These are phyloP conservation scores for Torymus auratus DNA, from an alignment of 2,888 invertebrate genomes.

Conservation along the genomic window DNA sequence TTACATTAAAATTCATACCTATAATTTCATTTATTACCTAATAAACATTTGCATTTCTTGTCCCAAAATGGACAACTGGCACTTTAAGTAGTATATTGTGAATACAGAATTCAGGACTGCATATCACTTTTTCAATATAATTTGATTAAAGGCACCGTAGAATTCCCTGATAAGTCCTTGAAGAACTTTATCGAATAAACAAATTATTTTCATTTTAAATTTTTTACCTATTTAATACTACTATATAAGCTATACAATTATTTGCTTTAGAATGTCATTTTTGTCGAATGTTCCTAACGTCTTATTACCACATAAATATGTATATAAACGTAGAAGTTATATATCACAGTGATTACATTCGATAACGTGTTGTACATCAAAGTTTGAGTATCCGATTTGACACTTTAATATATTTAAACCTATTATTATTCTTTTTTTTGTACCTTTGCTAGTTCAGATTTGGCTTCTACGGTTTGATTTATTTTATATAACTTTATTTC, in stretches of 20 bases:
- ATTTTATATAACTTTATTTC: slow-evolving; percentile 23
- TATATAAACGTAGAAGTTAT: slow-evolving; percentile 45
- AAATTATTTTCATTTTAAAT: slow-evolving; percentile 27
- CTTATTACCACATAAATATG: slow-evolving; percentile 24
- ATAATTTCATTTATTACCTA: slow-evolving; percentile 36
- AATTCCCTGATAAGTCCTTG: slow-evolving; percentile 40
- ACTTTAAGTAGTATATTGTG: slow-evolving; percentile 44
- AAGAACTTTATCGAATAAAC: slow-evolving; percentile 6
- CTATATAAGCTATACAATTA: slow-evolving; percentile 6
- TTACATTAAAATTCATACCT: slow-evolving; percentile 31
- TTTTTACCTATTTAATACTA: slow-evolving; percentile 4
- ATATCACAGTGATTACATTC: slow-evolving; percentile 59
- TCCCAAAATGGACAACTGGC: slow-evolving; percentile 45
- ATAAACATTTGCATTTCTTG: slow-evolving; percentile 28
- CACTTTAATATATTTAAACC: slow-evolving; percentile 40
- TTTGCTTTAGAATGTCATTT: slow-evolving; percentile 32
- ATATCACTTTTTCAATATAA: slow-evolving; percentile 48
- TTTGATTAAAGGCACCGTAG: slow-evolving; percentile 56
- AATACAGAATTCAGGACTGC: slow-evolving; percentile 44
- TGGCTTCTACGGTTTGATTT: slow-evolving; percentile 51
- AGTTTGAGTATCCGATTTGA: slow-evolving; percentile 49
- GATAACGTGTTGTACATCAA: slow-evolving; percentile 40
- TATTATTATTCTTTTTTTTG: slow-evolving; percentile 48
- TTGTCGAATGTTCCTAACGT: background rate
- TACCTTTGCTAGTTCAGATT: slow-evolving; percentile 49